Evolutionary conservation across 2,888 invertebrate species (phyloP), one percentile per base, ranked within the genome.

Genomic region (Cinara cedri): DNA sequence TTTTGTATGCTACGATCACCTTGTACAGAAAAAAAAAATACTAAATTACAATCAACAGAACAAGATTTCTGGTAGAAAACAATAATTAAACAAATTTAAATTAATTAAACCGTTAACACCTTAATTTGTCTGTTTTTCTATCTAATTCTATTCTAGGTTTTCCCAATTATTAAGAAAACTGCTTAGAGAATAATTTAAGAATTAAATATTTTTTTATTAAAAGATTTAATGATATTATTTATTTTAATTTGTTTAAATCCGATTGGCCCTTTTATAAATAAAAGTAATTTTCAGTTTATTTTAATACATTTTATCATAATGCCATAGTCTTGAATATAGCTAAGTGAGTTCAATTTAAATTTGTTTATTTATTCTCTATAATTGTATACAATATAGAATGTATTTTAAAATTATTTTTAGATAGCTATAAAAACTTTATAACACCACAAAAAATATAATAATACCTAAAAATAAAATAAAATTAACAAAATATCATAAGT

Each of bases 401-500:
- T 24, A 49, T 49, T 34, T 51, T 49, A 10, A 49, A 51, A 68
- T 46, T 26, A 24, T 57, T 3, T 71, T 24, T 46, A 8, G 24
- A 14, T 44, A 46, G 60, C 14, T 10, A 51, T n/a, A 26, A 49
- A 57, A n/a, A 54, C 24, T 65, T 54, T 44, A 13, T 63, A 21
- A 65, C 42, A 65, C 54, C 63, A 65, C 13, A n/a, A 24, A 24
- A 55, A 46, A 3, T 62, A 51, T 34, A 72, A 44, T 72, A 57
- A 24, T 54, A 75, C 3, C n/a, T 74, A 74, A 74, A 65, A 54
- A n/a, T 54, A 75, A 14, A 65, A 44, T 14, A 51, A 34, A 9
- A 51, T 42, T 51, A 72, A 62, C 14, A 34, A 49, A 14, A 60
- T 26, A 65, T 57, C 16, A 68, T 46, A 46, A 57, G 13, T 68